These are phyloP conservation scores for Oreochromis aureus DNA, from an alignment of 2,113 vertebrate species.

Conservation along the genomic window DNA sequence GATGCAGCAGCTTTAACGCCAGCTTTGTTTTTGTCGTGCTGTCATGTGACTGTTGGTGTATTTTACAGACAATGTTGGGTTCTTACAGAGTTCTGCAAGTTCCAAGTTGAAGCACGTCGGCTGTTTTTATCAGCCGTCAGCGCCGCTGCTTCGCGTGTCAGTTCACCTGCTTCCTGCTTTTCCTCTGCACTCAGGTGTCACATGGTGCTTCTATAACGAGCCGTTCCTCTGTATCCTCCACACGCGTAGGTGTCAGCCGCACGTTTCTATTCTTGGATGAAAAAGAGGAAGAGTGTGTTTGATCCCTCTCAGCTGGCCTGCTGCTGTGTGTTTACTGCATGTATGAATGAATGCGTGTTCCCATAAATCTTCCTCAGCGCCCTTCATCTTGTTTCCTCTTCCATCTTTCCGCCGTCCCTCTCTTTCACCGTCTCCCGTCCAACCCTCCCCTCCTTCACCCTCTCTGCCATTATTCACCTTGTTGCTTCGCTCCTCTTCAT, in stretches of 20 bases:
- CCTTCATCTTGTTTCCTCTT: conserved; percentile 5
- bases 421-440: background rate
- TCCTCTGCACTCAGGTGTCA: background rate
- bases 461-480: background rate
- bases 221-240: background rate
- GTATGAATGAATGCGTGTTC: background rate
- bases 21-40: background rate
- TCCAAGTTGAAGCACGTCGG: background rate
- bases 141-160: background rate
- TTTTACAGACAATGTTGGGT: background rate
- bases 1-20: background rate
- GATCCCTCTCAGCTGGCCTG: background rate
- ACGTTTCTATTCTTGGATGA: background rate
- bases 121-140: background rate
- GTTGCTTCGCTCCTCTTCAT: background rate
- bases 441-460: background rate
- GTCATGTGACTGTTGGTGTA: background rate
- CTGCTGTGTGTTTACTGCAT: background rate
- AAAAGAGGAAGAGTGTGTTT: background rate
- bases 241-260: background rate
- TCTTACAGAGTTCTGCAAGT: background rate
- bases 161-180: background rate
- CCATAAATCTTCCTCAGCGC: conserved; percentile 38
- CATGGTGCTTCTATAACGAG: background rate
- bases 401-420: background rate